Evolutionary conservation across 2,113 vertebrate species (phyloP), one percentile per base, ranked within the genome.

Genomic region (Piaya cayana): DNA sequence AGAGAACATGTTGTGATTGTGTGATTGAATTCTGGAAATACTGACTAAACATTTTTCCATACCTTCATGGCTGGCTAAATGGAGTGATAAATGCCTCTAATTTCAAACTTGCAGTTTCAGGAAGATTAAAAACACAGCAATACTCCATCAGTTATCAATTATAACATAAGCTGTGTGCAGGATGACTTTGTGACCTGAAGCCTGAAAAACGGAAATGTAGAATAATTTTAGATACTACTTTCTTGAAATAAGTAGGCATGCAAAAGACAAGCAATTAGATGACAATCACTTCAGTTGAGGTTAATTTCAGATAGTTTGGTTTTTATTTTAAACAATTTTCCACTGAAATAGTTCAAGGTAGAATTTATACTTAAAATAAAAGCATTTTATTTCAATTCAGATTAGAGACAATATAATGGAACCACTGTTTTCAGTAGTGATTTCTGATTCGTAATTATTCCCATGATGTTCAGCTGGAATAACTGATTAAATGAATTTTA

Each of bases 21-120:
- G 42, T 47, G 91, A 83, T 47, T 69, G 62, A 68, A 36, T 34
- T 82, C 86, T 79, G 62, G 49, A 94, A 94, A 39, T 49, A 94
- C 86, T 76, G 90, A 88, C 88, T 92, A 92, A 94, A 94, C 93
- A 85, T 55, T 86, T 95, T 91, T 90, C 53, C 45, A 3, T 56
- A 6, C 69, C 62, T 95, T 58, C 2, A 1, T 29, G 62, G 53
- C 59, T 65, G 42, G 75, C 70, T 94, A 97, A 95, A 92, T 82
- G 74, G 62, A 80, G 77, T 93, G 87, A 93, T 88, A 92, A 88
- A 95, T 52, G 72, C 32, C 43, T 92, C 72, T 94, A 36, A 94
- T 88, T 95, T 82, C 72, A 67, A 76, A 95, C 65, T 39, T 84
- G 62, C 50, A 23, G 58, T 81, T 93, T 93, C 88, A 93, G 90